Evolutionary conservation across 2,888 invertebrate species (phyloP).

Genomic region (Lycocerus yunnanus): DNA sequence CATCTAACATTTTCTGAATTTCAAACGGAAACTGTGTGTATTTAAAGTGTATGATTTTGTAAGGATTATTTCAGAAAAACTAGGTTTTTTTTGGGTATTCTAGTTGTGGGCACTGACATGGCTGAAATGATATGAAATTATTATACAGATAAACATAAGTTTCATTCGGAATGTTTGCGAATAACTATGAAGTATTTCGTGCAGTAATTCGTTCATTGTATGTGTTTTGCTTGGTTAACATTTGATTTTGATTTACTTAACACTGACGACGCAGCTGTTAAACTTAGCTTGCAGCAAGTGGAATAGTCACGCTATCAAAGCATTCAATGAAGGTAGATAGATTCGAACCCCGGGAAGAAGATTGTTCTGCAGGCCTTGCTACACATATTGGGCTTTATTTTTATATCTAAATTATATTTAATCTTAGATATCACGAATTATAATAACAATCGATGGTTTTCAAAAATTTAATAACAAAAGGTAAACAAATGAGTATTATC

Average conservation of each 20-base stretch:
- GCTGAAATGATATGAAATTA: neutral
- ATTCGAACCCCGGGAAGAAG: neutral
- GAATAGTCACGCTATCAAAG: too few relatives aligned
- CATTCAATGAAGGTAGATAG: neutral
- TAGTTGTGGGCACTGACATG: neutral
- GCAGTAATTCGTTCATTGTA: neutral
- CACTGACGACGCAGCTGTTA: too few relatives aligned
- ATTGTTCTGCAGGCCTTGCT: neutral
- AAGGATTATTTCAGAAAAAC: too few relatives aligned
- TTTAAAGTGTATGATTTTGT: too few relatives aligned
- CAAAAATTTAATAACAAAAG: neutral
- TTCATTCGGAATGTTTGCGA: neutral
- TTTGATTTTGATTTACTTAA: too few relatives aligned
- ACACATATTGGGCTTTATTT: neutral
- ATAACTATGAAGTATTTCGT: neutral
- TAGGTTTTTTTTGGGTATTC: too few relatives aligned
- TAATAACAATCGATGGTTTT: neutral
- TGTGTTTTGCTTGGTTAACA: neutral
- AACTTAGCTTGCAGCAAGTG: too few relatives aligned
- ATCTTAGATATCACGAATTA: neutral
- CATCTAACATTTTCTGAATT: too few relatives aligned
- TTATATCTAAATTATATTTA: too few relatives aligned
- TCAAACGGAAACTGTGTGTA: too few relatives aligned
- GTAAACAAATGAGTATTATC: neutral
- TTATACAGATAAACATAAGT: neutral